A percentile compares a stretch with the other conserved stretches of the same genome.
phyloP scores from a whole-genome alignment of 2,113 vertebrate species.

The Melanotaenia duboulayi region DNA sequence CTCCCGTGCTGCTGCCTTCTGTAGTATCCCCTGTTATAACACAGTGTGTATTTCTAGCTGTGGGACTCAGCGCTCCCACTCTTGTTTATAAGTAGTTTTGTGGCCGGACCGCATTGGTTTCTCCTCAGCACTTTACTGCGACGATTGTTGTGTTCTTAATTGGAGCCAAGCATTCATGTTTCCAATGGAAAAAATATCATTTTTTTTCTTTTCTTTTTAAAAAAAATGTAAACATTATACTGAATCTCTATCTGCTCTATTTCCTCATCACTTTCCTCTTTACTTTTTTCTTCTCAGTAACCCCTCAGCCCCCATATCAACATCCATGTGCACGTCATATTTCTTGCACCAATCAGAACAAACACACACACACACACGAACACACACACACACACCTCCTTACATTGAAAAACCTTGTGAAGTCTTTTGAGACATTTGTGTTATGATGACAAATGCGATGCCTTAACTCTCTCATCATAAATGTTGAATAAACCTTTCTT shows the following conservation, averaged over 20 bases:
- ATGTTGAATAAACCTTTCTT: constrained; percentile 50
- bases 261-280: constrained; percentile 74
- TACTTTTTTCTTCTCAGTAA: constrained; percentile 56
- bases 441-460: constrained; percentile 51
- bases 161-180: constrained; percentile 58
- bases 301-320: neutral
- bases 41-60: constrained; percentile 72
- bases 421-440: constrained; percentile 43
- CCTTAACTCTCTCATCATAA: constrained; percentile 29
- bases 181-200: constrained; percentile 45
- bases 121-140: constrained; percentile 76
- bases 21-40: constrained; percentile 52
- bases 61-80: constrained; percentile 72
- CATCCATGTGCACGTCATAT: constrained; percentile 50
- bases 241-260: constrained; percentile 58
- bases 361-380: constrained; percentile 43
- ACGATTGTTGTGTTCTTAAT: constrained; percentile 52
- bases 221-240: constrained; percentile 33
- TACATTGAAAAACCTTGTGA: constrained; percentile 41
- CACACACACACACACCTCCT: too few relatives aligned
- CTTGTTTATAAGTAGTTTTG: constrained; percentile 82
- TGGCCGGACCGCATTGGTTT: constrained; percentile 72
- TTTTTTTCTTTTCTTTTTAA: constrained; percentile 1
- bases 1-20: constrained; percentile 43
- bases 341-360: constrained; percentile 56